Evolutionary conservation across 2,888 invertebrate species (phyloP), one percentile per base, ranked within the genome.

Genomic region (Brenthis hecate): DNA sequence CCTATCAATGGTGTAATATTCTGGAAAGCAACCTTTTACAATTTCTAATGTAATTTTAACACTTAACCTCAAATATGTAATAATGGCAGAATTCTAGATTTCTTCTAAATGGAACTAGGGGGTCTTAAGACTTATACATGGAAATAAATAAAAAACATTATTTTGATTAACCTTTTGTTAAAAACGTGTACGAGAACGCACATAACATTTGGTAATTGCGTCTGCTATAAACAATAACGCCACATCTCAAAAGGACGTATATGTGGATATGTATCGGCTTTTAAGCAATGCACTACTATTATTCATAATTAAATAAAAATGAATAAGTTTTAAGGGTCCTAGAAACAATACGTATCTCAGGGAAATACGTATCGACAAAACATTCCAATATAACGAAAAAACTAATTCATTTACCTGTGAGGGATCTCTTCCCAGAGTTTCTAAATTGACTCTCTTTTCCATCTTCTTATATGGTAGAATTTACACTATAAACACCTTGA

Each of bases 361-460:
- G 81, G 83, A 91, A 91, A 91, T 92, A 91, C 88, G 88, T 92
- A 92, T 92, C 91, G 92, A 92, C 90, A 90, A 92, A 92, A 92
- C 92, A 92, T 91, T 91, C 87, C 88, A 85, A 84, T 86, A 85
- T 72, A 87, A 81, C 77, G 84, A 85, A 86, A 28, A 87, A 85
- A 82, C 76, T 76, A 83, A 82, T 83, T 79, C 66, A 85, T 95
- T 96, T 95, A 99, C 99, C 95, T 98, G 96, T 87, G 95, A 95
- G 81, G 98, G 96, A 89, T 95, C 96, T 89, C 96, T 96, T 91
- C 98, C 98, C 86, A 98, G 95, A 94, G 97, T 96, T 94, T 99
- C 99, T 88, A 98, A 94, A 86, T 97, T 97, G 94, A 99, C 96
- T 93, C 99, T 96, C 91, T 98, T 98, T 94, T 98, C 98, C 98